Conservation (phyloP, 2,113 vertebrate genomes). For the Campylorhamphus procurvoides region DNA sequence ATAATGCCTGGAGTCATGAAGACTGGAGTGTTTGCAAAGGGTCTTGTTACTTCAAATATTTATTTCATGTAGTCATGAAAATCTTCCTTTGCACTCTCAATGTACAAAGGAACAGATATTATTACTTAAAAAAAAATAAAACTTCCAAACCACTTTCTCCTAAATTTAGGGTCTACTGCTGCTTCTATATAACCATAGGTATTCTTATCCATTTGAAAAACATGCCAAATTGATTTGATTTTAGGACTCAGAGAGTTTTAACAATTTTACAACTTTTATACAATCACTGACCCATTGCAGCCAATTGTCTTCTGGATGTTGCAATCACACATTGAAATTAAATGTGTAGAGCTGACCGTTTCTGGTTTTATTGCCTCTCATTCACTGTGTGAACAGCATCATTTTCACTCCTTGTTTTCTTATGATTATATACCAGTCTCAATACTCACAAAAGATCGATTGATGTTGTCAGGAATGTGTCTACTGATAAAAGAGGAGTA, state of each 20-base stretch:
- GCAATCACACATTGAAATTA: not conserved
- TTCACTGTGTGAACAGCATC: not conserved
- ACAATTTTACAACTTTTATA: not conserved
- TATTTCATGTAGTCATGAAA: not conserved
- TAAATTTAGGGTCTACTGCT: not conserved
- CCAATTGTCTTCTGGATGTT: not conserved
- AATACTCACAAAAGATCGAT: not conserved
- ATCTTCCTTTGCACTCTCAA: not conserved
- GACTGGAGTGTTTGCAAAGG: not conserved
- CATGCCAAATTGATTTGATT: not conserved
- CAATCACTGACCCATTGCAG: not conserved
- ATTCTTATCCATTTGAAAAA: not conserved
- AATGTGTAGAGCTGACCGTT: accelerated
- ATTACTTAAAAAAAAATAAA: not conserved
- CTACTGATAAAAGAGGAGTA: not conserved
- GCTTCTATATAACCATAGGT: not conserved
- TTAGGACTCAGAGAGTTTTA: not conserved
- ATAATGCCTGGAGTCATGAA: not conserved
- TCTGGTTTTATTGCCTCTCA: not conserved
- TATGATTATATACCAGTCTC: not conserved
- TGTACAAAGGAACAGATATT: not conserved
- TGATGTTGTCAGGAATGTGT: not conserved
- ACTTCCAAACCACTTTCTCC: not conserved
- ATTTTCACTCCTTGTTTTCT: not conserved
- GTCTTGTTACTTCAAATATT: not conserved